A percentile compares a stretch with the other conserved stretches of the same genome.
Evolutionary conservation across 2,797 vertebrate species (phyloP).

Genomic region (Clarias pachynema): DNA sequence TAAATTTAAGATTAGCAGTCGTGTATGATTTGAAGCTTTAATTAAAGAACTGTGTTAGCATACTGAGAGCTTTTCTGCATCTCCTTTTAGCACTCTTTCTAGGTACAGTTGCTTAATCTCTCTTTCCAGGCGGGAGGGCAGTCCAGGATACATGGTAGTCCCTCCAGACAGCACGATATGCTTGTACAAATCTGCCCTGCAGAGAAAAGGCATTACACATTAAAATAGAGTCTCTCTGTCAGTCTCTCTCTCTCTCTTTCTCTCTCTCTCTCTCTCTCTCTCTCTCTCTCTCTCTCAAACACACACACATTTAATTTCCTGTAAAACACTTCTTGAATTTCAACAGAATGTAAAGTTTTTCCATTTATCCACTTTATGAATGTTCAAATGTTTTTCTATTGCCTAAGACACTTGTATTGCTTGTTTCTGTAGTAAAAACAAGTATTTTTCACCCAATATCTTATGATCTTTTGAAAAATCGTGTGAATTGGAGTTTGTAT

Average conservation of each 20-base stretch:
- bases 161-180: constrained; percentile 84
- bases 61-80: constrained; percentile 77
- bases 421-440: not conserved
- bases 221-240: not conserved
- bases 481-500: constrained; percentile 3
- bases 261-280: no score
- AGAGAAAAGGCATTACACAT: not conserved
- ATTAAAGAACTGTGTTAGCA: not conserved
- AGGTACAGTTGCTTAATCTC: constrained; percentile 85
- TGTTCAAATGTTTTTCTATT: not conserved
- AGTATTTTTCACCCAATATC: not conserved
- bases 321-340: not conserved
- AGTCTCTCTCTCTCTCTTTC: no score
- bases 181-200: constrained; percentile 81
- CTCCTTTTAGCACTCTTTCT: constrained; percentile 79
- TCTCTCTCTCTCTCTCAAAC: no score
- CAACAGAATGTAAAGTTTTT: not conserved
- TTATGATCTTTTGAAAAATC: not conserved
- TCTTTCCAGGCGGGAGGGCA: constrained; percentile 80
- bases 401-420: not conserved
- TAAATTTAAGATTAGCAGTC: not conserved
- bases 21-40: not conserved
- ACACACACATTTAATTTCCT: not conserved
- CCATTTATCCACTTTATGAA: not conserved
- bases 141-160: constrained; percentile 82